Conservation (phyloP, 2,797 vertebrate species). For the Darevskia nairensis region DNA sequence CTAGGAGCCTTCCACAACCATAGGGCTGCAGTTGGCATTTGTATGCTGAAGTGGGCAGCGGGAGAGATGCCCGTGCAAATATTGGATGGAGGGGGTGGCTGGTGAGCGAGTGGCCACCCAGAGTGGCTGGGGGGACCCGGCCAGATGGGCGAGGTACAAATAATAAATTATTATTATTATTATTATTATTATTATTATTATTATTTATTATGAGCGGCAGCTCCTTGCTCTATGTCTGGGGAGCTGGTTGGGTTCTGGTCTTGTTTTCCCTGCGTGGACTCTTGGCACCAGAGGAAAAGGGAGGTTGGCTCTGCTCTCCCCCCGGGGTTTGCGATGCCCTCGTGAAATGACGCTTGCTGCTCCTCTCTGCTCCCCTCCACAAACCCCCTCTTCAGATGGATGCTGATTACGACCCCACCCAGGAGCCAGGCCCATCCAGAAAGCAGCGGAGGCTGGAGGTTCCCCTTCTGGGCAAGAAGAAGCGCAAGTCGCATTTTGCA, state of each 20-base stretch:
- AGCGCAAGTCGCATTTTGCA: conserved; percentile 84
- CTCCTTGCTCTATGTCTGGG: not conserved
- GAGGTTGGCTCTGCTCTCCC: not conserved
- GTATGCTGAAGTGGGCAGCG: not conserved
- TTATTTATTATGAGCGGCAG: not conserved
- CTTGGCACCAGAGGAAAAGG: not conserved
- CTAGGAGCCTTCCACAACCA: too few relatives aligned
- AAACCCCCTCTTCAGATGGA: conserved; percentile 84
- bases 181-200: too few relatives aligned
- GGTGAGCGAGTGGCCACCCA: too few relatives aligned
- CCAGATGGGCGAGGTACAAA: too few relatives aligned
- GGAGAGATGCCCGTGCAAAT: not conserved
- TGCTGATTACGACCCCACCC: conserved; percentile 87
- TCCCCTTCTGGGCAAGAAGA: conserved; percentile 82
- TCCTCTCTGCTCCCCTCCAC: not conserved
- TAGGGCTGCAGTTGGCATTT: not conserved
- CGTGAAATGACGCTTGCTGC: not conserved
- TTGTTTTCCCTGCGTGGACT: not conserved
- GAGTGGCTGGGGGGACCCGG: too few relatives aligned
- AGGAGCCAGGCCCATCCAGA: conserved; percentile 72
- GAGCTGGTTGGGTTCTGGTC: not conserved
- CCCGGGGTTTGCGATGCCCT: not conserved
- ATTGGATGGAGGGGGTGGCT: not conserved
- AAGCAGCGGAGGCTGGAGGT: conserved; percentile 77
- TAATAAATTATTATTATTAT: too few relatives aligned